These are phyloP conservation scores for Siniperca obscura DNA, from an alignment of 2,797 vertebrate species.

Conservation along the genomic window DNA sequence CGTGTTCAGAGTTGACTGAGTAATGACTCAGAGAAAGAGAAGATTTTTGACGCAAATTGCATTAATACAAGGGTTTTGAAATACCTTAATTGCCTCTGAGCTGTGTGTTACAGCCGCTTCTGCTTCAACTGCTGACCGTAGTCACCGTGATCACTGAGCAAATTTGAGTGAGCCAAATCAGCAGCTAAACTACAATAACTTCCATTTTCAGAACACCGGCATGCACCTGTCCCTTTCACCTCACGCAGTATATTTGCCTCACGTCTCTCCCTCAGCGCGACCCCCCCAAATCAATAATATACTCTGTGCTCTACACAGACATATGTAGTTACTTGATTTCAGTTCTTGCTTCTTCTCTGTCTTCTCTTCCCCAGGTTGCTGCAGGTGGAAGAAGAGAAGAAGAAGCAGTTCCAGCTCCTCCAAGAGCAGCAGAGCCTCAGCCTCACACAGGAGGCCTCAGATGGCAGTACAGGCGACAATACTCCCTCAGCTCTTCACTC, in stretches of 20 bases:
- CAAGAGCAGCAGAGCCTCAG: conserved; percentile 73
- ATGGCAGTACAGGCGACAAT: not conserved
- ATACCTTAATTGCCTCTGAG: too few relatives aligned
- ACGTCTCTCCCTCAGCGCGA: too few relatives aligned
- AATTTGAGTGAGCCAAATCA: not conserved
- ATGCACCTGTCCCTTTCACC: too few relatives aligned
- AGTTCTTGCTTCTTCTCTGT: not conserved
- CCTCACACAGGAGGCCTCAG: conserved; percentile 39
- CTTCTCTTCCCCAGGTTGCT: conserved; percentile 72
- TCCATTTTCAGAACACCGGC: not conserved
- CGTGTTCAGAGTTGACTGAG: too few relatives aligned
- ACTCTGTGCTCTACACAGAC: not conserved
- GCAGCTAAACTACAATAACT: not conserved
- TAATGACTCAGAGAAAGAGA: too few relatives aligned
- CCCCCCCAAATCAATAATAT: not conserved
- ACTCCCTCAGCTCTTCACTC: conserved; percentile 76
- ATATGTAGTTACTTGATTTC: not conserved
- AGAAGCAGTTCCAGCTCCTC: conserved; percentile 76
- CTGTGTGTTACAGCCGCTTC: not conserved
- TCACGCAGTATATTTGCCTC: too few relatives aligned
- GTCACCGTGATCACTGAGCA: not conserved
- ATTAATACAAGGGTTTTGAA: too few relatives aligned
- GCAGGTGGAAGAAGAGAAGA: conserved; percentile 83
- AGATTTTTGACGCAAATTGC: too few relatives aligned
- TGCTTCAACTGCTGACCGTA: not conserved